phyloP scores from a whole-genome alignment of 2,888 invertebrate species.

The Pandemis corylana region DNA sequence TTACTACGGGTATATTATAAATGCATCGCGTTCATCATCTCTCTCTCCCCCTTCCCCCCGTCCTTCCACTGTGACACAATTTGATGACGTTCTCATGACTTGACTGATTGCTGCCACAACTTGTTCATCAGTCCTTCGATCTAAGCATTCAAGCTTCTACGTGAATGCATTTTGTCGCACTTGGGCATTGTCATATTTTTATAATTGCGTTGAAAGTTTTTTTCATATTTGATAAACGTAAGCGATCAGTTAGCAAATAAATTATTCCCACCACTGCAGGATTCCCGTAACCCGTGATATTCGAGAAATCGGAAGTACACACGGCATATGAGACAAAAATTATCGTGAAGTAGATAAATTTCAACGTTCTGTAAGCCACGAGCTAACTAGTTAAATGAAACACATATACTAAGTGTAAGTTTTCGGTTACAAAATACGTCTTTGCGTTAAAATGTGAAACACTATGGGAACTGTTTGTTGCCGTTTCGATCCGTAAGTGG shows the following conservation, averaged over 20 bases:
- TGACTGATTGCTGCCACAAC: constrained; percentile 45
- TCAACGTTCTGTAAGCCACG: too few relatives aligned
- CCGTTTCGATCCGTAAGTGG: too few relatives aligned
- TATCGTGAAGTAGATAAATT: too few relatives aligned
- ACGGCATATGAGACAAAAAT: too few relatives aligned
- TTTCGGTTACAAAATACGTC: too few relatives aligned
- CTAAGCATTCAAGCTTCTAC: constrained; percentile 45
- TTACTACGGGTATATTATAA: constrained; percentile 44
- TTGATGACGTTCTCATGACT: constrained; percentile 43
- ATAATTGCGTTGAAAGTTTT: constrained; percentile 15
- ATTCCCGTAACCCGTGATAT: too few relatives aligned
- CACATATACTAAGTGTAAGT: too few relatives aligned
- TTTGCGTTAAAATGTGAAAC: too few relatives aligned
- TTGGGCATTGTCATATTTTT: constrained; percentile 37
- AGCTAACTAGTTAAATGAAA: too few relatives aligned
- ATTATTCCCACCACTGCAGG: too few relatives aligned
- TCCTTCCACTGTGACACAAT: constrained; percentile 22
- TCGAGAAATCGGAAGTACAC: too few relatives aligned
- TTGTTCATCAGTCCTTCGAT: constrained; percentile 45
- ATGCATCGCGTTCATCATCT: constrained; percentile 42
- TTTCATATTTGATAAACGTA: constrained; percentile 2
- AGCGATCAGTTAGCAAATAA: not conserved
- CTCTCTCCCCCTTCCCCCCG: not conserved
- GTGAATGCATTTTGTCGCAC: constrained; percentile 44
- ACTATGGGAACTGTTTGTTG: too few relatives aligned